Evolutionary conservation across 2,113 vertebrate genomes (phyloP).

Genomic region (Corapipo altera): DNA sequence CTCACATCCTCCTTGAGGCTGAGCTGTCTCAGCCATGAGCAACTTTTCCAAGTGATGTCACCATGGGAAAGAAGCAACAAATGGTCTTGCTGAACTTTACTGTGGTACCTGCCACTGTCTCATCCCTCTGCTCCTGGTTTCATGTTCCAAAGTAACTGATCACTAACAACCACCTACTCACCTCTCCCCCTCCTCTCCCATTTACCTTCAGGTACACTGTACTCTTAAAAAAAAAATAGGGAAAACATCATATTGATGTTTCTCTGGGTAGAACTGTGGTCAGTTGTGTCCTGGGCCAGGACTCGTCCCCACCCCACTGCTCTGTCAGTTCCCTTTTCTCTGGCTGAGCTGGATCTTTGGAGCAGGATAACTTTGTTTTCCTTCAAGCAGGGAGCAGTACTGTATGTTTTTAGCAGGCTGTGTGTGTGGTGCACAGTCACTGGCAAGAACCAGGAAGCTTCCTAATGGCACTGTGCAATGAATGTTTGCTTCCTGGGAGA

Average conservation of each 20-base stretch:
- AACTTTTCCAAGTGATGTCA: not conserved
- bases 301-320: not conserved
- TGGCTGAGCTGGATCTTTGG: not conserved
- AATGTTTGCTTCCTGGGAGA: not conserved
- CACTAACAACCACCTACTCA: not conserved
- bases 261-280: not conserved
- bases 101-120: not conserved
- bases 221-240: not conserved
- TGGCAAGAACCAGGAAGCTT: not conserved
- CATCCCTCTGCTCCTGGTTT: not conserved
- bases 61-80: not conserved
- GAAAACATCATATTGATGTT: slow-evolving; percentile 10
- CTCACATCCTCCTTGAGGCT: not conserved
- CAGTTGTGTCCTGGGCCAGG: not conserved
- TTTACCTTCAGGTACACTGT: not conserved
- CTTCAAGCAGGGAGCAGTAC: not conserved
- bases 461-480: not conserved
- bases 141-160: not conserved
- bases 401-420: not conserved
- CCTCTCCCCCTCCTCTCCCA: not conserved
- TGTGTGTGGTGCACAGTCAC: not conserved
- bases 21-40: not conserved
- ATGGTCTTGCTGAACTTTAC: not conserved
- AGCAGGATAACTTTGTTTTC: not conserved
- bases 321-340: not conserved